These are phyloP conservation scores for Drosophila pseudoananassae DNA, from an alignment of 1,140 invertebrate genomes.

Conservation along the genomic window DNA sequence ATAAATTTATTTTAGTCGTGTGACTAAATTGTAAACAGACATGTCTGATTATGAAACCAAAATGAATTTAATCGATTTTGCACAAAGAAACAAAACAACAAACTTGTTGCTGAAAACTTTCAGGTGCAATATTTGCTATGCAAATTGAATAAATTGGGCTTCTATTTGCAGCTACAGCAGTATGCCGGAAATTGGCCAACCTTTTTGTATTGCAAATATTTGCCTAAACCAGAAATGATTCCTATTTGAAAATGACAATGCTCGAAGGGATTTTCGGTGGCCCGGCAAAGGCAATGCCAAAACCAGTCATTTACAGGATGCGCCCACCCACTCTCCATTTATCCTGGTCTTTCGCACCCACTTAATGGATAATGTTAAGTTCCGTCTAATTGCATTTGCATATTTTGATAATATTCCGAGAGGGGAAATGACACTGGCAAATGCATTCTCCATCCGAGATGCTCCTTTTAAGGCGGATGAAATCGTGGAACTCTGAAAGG, in stretches of 20 bases:
- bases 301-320: conserved; percentile 48
- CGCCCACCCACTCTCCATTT: conserved; percentile 40
- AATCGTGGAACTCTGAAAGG: conserved; percentile 17
- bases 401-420: conserved; percentile 74
- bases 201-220: conserved; percentile 28
- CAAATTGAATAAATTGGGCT: conserved; percentile 70
- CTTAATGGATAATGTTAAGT: conserved; percentile 59
- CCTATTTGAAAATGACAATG: conserved; percentile 40
- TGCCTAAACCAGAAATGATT: conserved; percentile 29
- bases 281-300: conserved; percentile 40
- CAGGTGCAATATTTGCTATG: conserved; percentile 34
- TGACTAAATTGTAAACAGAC: not conserved
- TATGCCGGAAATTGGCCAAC: not conserved
- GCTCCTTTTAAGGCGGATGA: conserved; percentile 18
- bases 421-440: conserved; percentile 73
- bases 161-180: conserved; percentile 37
- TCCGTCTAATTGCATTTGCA: conserved; percentile 76
- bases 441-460: conserved; percentile 48
- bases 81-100: conserved; percentile 44
- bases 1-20: too few relatives aligned
- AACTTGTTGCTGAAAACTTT: conserved; percentile 49
- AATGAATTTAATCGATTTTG: conserved; percentile 3
- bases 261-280: conserved; percentile 23
- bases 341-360: not conserved
- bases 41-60: not conserved